Evolutionary conservation across 2,888 invertebrate genomes (phyloP).

Genomic region (Drepanosiphum platanoidis): DNA sequence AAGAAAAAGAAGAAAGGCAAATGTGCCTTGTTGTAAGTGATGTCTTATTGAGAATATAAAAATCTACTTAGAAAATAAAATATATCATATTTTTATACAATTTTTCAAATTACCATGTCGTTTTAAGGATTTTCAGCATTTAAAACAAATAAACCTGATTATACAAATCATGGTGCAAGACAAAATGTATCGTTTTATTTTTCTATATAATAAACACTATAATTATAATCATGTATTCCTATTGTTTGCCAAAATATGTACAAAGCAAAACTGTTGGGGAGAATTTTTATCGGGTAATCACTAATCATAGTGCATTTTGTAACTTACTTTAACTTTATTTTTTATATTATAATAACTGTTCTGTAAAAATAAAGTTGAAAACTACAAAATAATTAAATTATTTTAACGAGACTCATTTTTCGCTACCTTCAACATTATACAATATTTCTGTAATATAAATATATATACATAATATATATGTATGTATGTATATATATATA

Average conservation of each 20-base stretch:
- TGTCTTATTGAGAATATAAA: slow-evolving; percentile 49
- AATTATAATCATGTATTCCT: slow-evolving; percentile 61
- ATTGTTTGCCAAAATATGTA: slow-evolving; percentile 61
- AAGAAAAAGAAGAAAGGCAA: slow-evolving; percentile 94
- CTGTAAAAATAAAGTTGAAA: slow-evolving; percentile 58
- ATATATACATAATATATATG: slow-evolving; percentile 19
- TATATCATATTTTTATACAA: slow-evolving; percentile 62
- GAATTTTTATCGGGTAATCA: slow-evolving; percentile 59
- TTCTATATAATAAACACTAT: slow-evolving; percentile 60
- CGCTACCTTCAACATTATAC: slow-evolving; percentile 40
- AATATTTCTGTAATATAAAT: slow-evolving; percentile 57
- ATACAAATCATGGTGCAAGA: slow-evolving; percentile 59
- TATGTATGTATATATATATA: slow-evolving; percentile 1
- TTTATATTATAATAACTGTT: slow-evolving; percentile 57
- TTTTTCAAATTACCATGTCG: slow-evolving; percentile 61
- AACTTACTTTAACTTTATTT: slow-evolving; percentile 61
- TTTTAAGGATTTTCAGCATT: slow-evolving; percentile 61
- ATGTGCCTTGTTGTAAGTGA: slow-evolving; percentile 82
- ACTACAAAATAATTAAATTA: slow-evolving; percentile 49
- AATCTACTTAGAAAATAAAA: slow-evolving; percentile 62
- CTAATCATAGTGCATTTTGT: slow-evolving; percentile 61
- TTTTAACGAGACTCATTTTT: slow-evolving; percentile 57
- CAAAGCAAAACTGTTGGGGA: slow-evolving; percentile 57
- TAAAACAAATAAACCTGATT: slow-evolving; percentile 62
- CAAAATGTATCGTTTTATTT: slow-evolving; percentile 60